phyloP scores from a whole-genome alignment of 2,113 vertebrate genomes.

The Sorex fumeus region DNA sequence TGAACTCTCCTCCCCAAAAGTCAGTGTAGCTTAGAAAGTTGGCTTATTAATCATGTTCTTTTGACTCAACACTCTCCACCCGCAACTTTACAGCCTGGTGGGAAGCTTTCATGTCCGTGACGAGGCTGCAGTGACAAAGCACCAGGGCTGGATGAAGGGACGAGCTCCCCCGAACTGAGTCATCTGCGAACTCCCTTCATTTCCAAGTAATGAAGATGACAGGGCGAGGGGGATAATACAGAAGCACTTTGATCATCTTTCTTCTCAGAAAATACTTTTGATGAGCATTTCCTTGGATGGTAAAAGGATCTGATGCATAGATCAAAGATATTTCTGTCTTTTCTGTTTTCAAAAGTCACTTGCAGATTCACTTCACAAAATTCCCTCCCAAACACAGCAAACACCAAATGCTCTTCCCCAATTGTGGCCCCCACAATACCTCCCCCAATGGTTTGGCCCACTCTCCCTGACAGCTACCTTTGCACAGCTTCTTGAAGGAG shows the following conservation, averaged over 20 bases:
- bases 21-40: constrained; percentile 85
- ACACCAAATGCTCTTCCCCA: background rate
- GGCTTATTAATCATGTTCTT: background rate
- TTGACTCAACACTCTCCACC: constrained; percentile 5
- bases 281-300: constrained; percentile 49
- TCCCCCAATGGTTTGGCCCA: background rate
- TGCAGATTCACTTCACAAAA: constrained; percentile 44
- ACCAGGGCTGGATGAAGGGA: background rate
- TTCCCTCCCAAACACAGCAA: background rate
- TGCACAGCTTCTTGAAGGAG: background rate
- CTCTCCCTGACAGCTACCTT: background rate
- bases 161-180: background rate
- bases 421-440: background rate
- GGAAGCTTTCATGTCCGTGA: background rate
- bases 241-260: constrained; percentile 66
- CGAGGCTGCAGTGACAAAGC: background rate
- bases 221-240: background rate
- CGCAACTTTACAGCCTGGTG: background rate
- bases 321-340: constrained; percentile 68
- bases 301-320: constrained; percentile 30
- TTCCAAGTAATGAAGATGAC: constrained; percentile 11
- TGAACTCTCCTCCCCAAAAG: constrained; percentile 76
- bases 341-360: constrained; percentile 51
- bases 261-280: constrained; percentile 52
- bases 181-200: background rate